Evolutionary conservation across 2,888 invertebrate genomes (phyloP).

Genomic region (Platynereis dumerilii): DNA sequence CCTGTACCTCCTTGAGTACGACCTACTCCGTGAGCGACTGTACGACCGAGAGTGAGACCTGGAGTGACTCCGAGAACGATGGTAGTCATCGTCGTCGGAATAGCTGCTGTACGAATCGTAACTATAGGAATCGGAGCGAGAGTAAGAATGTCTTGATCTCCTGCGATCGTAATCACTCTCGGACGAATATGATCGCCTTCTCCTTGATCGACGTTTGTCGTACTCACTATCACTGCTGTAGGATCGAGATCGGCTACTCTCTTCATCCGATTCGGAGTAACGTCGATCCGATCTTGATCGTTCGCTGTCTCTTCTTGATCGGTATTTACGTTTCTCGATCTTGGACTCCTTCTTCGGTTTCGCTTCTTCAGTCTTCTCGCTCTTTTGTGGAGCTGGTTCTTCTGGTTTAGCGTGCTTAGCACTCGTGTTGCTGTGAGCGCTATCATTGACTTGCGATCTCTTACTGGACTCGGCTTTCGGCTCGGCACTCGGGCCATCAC

Average conservation of each 20-base stretch:
- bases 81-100: slow-evolving; percentile 21
- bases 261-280: slow-evolving; percentile 11
- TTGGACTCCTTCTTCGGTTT: slow-evolving; percentile 11
- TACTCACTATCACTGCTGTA: slow-evolving; percentile 23
- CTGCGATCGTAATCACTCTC: slow-evolving; percentile 30
- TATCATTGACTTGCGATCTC: slow-evolving; percentile 10
- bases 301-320: slow-evolving; percentile 18
- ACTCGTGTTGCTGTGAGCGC: slow-evolving; percentile 16
- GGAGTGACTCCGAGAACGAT: slow-evolving; percentile 3
- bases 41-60: slow-evolving; percentile 37
- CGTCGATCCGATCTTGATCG: slow-evolving; percentile 12
- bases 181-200: slow-evolving; percentile 24
- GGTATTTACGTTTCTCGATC: slow-evolving; percentile 13
- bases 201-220: slow-evolving; percentile 14
- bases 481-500: not conserved
- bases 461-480: not conserved
- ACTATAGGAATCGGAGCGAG: slow-evolving; percentile 28
- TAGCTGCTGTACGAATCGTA: slow-evolving; percentile 23
- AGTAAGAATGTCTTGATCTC: slow-evolving; percentile 21
- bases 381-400: slow-evolving; percentile 2
- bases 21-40: slow-evolving; percentile 25
- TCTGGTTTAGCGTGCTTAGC: slow-evolving; percentile 8
- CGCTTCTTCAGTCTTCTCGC: slow-evolving; percentile 6
- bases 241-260: slow-evolving; percentile 20
- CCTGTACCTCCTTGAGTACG: slow-evolving; percentile 40